Evolutionary conservation across 1,140 invertebrate species (phyloP), one percentile per base, ranked within the genome.

Genomic region (Drosophila mojavensis): DNA sequence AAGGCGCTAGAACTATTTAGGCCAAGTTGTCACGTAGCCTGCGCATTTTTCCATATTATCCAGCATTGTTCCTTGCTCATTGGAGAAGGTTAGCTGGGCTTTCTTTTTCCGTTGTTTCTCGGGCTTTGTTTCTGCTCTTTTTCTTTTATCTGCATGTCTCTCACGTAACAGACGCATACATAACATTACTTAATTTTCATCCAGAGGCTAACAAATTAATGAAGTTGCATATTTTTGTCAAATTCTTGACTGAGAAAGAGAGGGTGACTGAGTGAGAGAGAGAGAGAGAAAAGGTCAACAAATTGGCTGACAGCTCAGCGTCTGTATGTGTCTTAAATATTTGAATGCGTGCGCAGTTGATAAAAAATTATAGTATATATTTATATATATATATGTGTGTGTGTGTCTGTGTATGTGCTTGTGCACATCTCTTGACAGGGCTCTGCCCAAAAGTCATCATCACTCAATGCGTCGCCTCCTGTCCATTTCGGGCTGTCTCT

Each of bases 121-220:
- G 4, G 1, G 1, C 7, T 33, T 33, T 33, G 6, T 9, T 33
- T 33, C 15, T 48, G 4, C 11, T 20, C 1, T 24, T 10, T 9
- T 39, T 43, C 11, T 48, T 55, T 10, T 6, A 53, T 85, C 30
- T 54, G 73, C 56, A 90, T 85, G 77, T 68, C 24, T 26, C 76
- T 90, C 86, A 90, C 86, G 81, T 90, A 83, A 76, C 79, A 90
- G 79, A 86, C 82, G 88, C 86, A 86, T 86, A 86, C 74, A 90
- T 88, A 83, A 88, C 74, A 78, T 80, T 86, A 90, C 79, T 90
- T 86, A 75, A 83, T 90, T 90, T 81, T 79, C 70, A 75, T 86
- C 69, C 36, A 36, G 10, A 30, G 36, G n/a, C 45, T 58, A 64
- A 69, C 61, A 75, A 75, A 78, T 78, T 78, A 78, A 78, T 78